phyloP scores from a whole-genome alignment of 1,140 invertebrate genomes.

The Stegodyphus dumicola region DNA sequence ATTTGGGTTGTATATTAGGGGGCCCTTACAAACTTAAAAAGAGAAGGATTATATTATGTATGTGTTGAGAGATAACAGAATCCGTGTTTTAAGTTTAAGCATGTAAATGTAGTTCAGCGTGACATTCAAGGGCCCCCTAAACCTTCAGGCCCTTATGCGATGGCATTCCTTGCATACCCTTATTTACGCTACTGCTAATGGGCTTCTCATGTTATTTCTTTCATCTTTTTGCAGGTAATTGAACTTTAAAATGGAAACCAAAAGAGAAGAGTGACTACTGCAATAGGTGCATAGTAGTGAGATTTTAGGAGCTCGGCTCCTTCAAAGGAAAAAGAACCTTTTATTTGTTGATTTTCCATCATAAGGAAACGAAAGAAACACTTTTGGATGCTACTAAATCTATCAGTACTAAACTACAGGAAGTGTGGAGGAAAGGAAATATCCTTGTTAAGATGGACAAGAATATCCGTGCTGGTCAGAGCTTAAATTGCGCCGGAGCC shows the following conservation, averaged over 20 bases:
- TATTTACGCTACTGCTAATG: too few relatives aligned
- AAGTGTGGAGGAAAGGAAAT: background rate
- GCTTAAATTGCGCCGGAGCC: too few relatives aligned
- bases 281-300: background rate
- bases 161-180: too few relatives aligned
- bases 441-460: background rate
- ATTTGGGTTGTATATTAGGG: too few relatives aligned
- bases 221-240: background rate
- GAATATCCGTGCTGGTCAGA: constrained; percentile 1
- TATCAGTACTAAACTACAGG: background rate
- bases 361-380: background rate
- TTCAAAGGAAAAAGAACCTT: background rate
- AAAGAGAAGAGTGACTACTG: background rate
- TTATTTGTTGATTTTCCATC: background rate
- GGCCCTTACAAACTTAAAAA: too few relatives aligned
- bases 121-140: too few relatives aligned
- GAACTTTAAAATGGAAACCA: background rate
- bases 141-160: too few relatives aligned
- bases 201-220: background rate
- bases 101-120: too few relatives aligned
- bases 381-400: background rate
- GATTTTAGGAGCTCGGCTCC: background rate
- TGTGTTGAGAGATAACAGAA: too few relatives aligned
- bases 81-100: too few relatives aligned
- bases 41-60: too few relatives aligned